A percentile compares a stretch with the other conserved stretches of the same genome.
phyloP scores from a whole-genome alignment of 2,797 vertebrate species.

The Urophycis tenuis region DNA sequence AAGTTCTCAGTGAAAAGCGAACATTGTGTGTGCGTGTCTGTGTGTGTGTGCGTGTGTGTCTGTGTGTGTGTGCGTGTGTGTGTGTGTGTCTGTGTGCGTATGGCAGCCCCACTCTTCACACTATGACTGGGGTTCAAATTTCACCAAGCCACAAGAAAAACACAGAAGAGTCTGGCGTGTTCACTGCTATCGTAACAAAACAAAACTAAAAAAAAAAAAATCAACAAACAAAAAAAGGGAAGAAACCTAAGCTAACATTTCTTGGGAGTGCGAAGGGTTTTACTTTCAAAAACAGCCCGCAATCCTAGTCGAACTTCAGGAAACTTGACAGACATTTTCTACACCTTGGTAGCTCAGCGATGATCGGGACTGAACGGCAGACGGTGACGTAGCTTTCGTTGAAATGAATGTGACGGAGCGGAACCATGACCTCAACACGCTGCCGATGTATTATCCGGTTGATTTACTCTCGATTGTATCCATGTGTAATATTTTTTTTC shows the following conservation, averaged over 20 bases:
- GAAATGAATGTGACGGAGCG: conserved; percentile 54
- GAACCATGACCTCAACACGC: conserved; percentile 18
- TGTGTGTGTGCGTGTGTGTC: too few species aligned
- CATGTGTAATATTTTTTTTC: background rate
- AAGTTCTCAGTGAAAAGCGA: conserved; percentile 25
- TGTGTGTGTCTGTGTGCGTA: background rate
- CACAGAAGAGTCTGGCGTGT: background rate
- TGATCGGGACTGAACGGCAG: conserved; percentile 29
- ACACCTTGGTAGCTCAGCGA: conserved; percentile 45
- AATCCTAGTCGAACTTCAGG: conserved; percentile 47
- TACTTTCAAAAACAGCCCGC: conserved; percentile 41
- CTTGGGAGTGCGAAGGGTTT: conserved; percentile 61
- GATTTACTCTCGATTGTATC: background rate
- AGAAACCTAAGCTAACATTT: conserved; percentile 49
- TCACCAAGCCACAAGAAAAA: too few species aligned
- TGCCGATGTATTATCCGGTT: background rate
- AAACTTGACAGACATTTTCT: conserved; percentile 44
- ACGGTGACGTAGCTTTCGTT: conserved; percentile 31
- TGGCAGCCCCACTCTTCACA: too few species aligned
- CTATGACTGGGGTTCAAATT: too few species aligned
- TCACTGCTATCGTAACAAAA: conserved; percentile 31
- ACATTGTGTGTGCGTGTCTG: background rate
- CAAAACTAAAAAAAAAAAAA: background rate
- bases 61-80: too few species aligned
- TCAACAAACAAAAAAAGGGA: background rate